Conservation (phyloP, 92 coral and sea anemone genomes). For the Plumapathes pennacea region DNA sequence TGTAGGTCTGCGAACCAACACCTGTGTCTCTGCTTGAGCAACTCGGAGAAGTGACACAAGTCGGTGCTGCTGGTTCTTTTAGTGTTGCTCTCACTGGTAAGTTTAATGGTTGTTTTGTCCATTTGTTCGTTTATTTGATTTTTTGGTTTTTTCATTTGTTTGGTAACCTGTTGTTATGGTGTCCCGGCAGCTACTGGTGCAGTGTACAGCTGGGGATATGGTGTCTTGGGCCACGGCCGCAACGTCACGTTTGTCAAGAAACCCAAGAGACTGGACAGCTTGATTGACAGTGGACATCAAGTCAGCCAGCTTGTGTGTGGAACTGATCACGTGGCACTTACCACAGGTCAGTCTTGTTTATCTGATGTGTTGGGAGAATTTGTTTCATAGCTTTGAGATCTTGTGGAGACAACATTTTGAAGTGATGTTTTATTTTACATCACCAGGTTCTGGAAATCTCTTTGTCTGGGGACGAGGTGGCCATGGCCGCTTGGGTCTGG, state of each 20-base stretch:
- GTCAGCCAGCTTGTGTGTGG: conserved; percentile 58
- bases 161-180: background rate
- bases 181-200: conserved; percentile 57
- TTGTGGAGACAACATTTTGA: background rate
- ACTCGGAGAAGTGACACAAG: conserved; percentile 54
- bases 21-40: conserved; percentile 44
- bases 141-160: background rate
- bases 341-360: conserved; percentile 59
- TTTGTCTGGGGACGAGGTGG: conserved; percentile 88
- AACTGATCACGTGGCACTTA: conserved; percentile 46
- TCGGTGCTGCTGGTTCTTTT: conserved; percentile 75
- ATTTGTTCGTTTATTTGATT: background rate
- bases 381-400: background rate
- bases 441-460: conserved; percentile 55
- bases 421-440: background rate
- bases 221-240: conserved; percentile 77
- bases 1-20: too few relatives aligned
- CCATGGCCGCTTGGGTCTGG: conserved; percentile 73
- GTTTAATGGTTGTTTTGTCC: background rate
- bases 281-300: conserved; percentile 35
- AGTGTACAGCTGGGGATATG: conserved; percentile 88
- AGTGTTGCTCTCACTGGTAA: conserved; percentile 70
- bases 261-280: conserved; percentile 47
- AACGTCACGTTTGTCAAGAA: conserved; percentile 36
- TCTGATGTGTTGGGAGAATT: background rate